phyloP scores from a whole-genome alignment of 2,113 vertebrate genomes.

The Onychostruthus taczanowskii region DNA sequence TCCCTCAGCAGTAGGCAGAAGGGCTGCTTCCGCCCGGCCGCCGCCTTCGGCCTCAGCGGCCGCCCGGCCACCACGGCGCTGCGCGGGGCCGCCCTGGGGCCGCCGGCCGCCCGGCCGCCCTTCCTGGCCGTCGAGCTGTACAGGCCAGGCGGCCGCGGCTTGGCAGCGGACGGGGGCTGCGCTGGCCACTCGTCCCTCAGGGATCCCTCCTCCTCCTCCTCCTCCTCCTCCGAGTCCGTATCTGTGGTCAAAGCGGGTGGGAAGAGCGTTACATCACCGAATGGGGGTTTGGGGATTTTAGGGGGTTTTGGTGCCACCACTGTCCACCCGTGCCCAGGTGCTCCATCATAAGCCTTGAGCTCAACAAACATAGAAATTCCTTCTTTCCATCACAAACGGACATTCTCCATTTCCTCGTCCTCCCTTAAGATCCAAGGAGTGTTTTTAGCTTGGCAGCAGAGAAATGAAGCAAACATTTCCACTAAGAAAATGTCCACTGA shows the following conservation, averaged over 20 bases:
- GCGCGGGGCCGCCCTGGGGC: slow-evolving; percentile 64
- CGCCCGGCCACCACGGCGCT: slow-evolving; percentile 31
- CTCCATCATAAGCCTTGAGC: not conserved
- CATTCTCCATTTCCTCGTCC: not conserved
- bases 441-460: not conserved
- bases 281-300: not conserved
- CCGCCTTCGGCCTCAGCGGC: slow-evolving; percentile 76
- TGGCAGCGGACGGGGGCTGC: slow-evolving; percentile 72
- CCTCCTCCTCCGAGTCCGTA: slow-evolving; percentile 93
- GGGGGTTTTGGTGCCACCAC: not conserved
- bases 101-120: slow-evolving; percentile 48
- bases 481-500: not conserved
- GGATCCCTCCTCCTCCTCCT: slow-evolving; percentile 88
- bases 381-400: not conserved
- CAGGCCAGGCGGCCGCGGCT: slow-evolving; percentile 68
- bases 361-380: not conserved
- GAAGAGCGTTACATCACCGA: slow-evolving; percentile 23
- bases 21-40: slow-evolving; percentile 86
- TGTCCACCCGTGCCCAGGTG: too few species aligned
- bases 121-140: slow-evolving; percentile 75
- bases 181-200: slow-evolving; percentile 85
- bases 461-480: not conserved
- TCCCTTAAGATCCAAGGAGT: not conserved
- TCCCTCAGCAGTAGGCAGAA: slow-evolving; percentile 92
- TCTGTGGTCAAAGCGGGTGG: slow-evolving; percentile 82